Base-by-base conservation (phyloP, 2,797 vertebrate genomes). In the Protosalanx chinensis region DNA sequence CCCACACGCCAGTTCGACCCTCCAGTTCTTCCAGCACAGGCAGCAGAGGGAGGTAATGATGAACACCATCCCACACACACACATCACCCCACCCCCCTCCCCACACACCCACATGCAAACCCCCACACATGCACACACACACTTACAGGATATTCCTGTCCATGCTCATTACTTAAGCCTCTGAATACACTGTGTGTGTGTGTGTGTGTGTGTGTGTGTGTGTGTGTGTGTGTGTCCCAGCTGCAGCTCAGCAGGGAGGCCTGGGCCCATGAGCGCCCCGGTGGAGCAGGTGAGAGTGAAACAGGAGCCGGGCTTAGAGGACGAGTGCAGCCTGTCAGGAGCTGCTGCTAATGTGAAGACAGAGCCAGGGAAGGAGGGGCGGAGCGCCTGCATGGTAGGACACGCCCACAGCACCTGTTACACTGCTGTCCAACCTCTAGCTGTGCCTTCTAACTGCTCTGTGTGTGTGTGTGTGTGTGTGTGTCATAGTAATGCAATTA, bases 21-120 rank as follows among this genome's bases (percentile, higher is more conserved):
- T 98, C 98, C n/a, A 99, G 97, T 84, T 96, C 94, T 0, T 99
- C 98, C 77, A 99, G 98, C 90, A 98, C 98, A 69, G 98, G 97
- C 73, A 99, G 98, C 89, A 93, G 97, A 86, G 97, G 98, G 87
- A 99, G 98, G 98, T 98, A 82, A 91, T 92, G 85, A 46, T 46
- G 41, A 15, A 5, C 62, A 35, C 4, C 60, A n/a, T 13, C 29
- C 53, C 32, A 27, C 23, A 3, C 35, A 46, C 35, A 65, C 18
- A 56, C 51, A 56, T 56, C 51, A 56, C 18, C 15, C 51, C 51
- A 4, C 51, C 51, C 4, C 51, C 8, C 33, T 1, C 6, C 33
- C 3, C 33, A 46, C 10, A 8, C 41, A 46, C 41, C 10, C 6
- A 37, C 41, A 13, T 12, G 13, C 13, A 8, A 46, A 10, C 41